Evolutionary conservation across 2,113 vertebrate species (phyloP), one percentile per base, ranked within the genome.

Genomic region (Erinaceus europaeus): DNA sequence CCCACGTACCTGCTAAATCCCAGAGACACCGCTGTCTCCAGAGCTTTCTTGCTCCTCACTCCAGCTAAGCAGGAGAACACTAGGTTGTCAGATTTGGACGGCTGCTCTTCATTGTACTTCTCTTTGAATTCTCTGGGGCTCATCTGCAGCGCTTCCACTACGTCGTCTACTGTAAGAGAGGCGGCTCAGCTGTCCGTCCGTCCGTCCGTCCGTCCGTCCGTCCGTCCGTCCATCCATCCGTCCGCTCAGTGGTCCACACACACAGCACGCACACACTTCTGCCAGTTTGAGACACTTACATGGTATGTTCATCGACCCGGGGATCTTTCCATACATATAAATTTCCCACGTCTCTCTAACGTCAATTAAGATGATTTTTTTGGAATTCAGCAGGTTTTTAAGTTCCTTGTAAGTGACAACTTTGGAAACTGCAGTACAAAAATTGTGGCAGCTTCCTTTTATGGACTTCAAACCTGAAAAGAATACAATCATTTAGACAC

Each of bases 321-420:
- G 98, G 91, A 99, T 99, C 92, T 94, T 95, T 64, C 98, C 98
- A 73, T 96, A 96, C 55, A 98, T 97, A 27, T 97, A 88, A 65
- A 98, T 95, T 96, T 99, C 99, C 98, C 97, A 99, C 18, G 97
- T 97, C 78, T 99, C 98, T 90, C 98, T 97, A 75, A 99, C 99
- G 71, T 99, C 99, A 79, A 99, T 98, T 64, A 98, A 94, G 5
- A 97, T 96, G 89, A 96, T 89, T 1, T 96, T 90, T n/a, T 89
- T 73, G 6, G 74, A 92, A 34, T 96, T 96, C 89, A 99, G 95
- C 89, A 98, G 92, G 69, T 97, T 95, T 92, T 98, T 99, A 67
- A 99, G 96, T 96, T 98, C 95, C 9, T 94, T 95, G 36, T 99
- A 99, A 34, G 96, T 98, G 69, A 99, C 93, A n/a, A 71, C 74